Evolutionary conservation across 1,140 invertebrate species (phyloP), one percentile per base, ranked within the genome.

Genomic region (Drosophila navojoa): DNA sequence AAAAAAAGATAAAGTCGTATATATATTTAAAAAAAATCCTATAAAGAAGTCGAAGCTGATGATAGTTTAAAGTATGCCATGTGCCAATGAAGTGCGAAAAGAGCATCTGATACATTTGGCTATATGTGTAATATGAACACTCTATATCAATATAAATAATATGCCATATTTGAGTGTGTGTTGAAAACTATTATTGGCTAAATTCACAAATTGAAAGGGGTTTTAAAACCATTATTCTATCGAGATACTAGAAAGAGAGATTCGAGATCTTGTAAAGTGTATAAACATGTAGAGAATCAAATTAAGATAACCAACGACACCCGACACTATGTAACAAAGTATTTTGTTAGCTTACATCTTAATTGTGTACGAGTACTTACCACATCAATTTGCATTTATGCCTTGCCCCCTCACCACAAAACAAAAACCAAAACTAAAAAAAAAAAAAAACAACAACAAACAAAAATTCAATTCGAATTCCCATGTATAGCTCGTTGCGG

Each of bases 401-500:
- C 69, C 78, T 75, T 40, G 0, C 32, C 64, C 77, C 50, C 50
- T 59, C 49, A 67, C 53, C 53, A 47, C 58, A 54, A 69, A 81
- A 76, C 76, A 71, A 70, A 77, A 73, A 29, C 29, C 29, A 32
- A 32, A n/a, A n/a, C n/a, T n/a, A n/a, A n/a, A 71, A 70, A 77
- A 22, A 22, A 1, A 22, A 19, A 19, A 22, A 22, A 22, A 22
- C 2, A 29, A 29, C 27, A 5, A 52, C 19, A 62, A 62, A 54
- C 6, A 54, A 50, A 55, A 49, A 59, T 60, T 62, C 57, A 73
- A 84, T 85, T 75, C 85, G 84, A 76, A 79, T 84, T 62, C 60
- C 35, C 55, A 66, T 71, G 84, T 78, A 71, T 87, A 91, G 90
- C 90, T 91, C 90, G 79, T 90, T 91, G 74, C 78, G 90, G 13